Conservation (phyloP, 1,140 invertebrate species). For the Brachionus calyciflorus region DNA sequence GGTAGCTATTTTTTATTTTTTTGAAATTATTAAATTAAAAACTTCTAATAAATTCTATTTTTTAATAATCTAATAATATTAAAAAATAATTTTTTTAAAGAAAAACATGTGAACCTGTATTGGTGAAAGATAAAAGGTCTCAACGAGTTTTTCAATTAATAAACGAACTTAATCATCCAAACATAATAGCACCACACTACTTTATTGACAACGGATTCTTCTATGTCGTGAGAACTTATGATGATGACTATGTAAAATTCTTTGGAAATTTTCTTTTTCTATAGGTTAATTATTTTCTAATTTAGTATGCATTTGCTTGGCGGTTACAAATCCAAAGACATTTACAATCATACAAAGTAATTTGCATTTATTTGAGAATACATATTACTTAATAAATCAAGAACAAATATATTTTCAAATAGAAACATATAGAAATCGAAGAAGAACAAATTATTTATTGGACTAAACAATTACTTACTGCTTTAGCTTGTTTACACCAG, state of each 20-base stretch:
- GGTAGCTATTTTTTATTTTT: not conserved
- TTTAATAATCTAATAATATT: not conserved
- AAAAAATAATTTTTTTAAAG: slow-evolving; percentile 6
- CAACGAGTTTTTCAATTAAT: slow-evolving; percentile 36
- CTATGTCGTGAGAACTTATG: slow-evolving; percentile 36
- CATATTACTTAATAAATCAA: not conserved
- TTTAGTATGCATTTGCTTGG: slow-evolving; percentile 44
- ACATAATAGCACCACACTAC: slow-evolving; percentile 35
- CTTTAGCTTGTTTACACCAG: slow-evolving; percentile 21
- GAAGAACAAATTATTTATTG: slow-evolving; percentile 36
- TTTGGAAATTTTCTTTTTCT: not conserved
- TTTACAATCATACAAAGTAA: slow-evolving; percentile 30
- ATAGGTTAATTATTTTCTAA: not conserved
- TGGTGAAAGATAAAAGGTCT: slow-evolving; percentile 21
- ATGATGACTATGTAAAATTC: slow-evolving; percentile 33
- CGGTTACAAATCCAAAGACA: slow-evolving; percentile 40
- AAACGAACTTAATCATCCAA: slow-evolving; percentile 23
- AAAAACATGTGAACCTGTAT: slow-evolving; percentile 32
- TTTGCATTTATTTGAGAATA: no score
- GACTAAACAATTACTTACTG: slow-evolving; percentile 30
- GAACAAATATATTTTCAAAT: not conserved
- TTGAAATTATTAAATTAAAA: not conserved
- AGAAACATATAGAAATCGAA: slow-evolving; percentile 46
- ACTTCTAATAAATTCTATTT: not conserved
- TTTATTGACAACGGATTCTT: slow-evolving; percentile 21